Base-by-base conservation (phyloP, 2,888 invertebrate genomes). In the Eristalinus sepulchralis region DNA sequence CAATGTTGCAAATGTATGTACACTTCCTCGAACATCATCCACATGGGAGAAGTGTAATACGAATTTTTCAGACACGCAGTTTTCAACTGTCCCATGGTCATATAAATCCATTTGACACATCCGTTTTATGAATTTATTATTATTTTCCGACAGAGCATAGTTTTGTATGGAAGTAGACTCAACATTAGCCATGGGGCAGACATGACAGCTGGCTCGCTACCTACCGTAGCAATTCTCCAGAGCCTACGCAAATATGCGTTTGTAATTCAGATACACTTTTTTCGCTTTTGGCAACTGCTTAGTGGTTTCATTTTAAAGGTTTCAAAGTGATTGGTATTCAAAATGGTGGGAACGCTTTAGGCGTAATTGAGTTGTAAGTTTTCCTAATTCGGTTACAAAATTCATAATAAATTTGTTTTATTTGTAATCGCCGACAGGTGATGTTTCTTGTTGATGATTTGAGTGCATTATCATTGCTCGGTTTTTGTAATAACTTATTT, bases 301-400 rank as follows among this genome's bases (percentile, higher is more conserved):
- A 76, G 81, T 70, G 57, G 34, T 13, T 70, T 71, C 60, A 53
- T 60, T 77, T 10, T 71, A 81, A 81, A 85, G 85, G 85, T 73
- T 72, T 77, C 63, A 4, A 66, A 59, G 17, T 68, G 22, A 72
- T 85, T 85, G 34, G 72, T 85, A 85, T 85, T 77, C 85, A 20
- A 63, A 62, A 47, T 72, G 81, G 57, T 67, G 11, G 17, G 55
- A 72, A 22, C 81, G 34, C 60, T 59, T 76, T 81, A 47, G 81
- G 57, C 68, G 77, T 81, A 85, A 85, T 81, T 81, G 81, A 77
- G 77, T 63, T 77, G 77, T 81, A 77, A 81, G 76, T 47, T 81
- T 68, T 76, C 77, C 77, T 76, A 70, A 84, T 84, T 80, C 62
- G 62, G 70, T 39, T 47, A 34, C 31, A 62, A 39, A 71, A 71